These are phyloP conservation scores for Leucophora obtusa DNA, from an alignment of 2,888 invertebrate genomes.

Conservation along the genomic window DNA sequence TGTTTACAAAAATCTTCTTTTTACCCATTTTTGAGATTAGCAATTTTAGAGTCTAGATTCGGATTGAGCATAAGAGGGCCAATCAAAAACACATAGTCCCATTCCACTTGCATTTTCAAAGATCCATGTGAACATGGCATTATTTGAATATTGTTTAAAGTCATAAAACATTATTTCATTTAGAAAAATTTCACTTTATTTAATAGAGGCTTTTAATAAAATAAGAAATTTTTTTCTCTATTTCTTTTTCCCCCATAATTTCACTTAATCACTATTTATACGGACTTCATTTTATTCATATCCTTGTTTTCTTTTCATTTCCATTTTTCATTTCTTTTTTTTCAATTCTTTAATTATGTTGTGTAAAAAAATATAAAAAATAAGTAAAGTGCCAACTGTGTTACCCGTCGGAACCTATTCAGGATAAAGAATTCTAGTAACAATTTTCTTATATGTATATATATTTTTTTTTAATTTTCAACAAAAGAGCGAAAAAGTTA, in stretches of 20 bases:
- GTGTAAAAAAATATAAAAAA: conserved; percentile 22
- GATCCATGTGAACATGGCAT: neutral
- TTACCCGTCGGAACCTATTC: conserved; percentile 54
- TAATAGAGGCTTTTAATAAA: conserved; percentile 43
- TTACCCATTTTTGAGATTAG: too few relatives aligned
- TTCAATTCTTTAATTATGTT: conserved; percentile 54
- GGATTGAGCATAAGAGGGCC: too few relatives aligned
- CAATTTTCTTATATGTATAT: conserved; percentile 16
- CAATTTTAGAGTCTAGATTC: too few relatives aligned
- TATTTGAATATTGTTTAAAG: neutral
- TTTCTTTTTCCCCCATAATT: conserved; percentile 14
- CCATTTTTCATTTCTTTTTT: conserved; percentile 1
- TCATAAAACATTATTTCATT: neutral
- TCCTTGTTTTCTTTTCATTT: conserved; percentile 26
- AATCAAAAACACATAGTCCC: too few relatives aligned
- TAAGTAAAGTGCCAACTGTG: conserved; percentile 52
- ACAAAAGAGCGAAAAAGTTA: conserved; percentile 25
- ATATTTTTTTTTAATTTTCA: conserved; percentile 15
- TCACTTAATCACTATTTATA: conserved; percentile 33
- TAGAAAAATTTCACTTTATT: conserved; percentile 32
- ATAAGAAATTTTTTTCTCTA: conserved; percentile 3
- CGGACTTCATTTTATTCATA: conserved; percentile 36
- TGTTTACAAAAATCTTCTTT: too few relatives aligned
- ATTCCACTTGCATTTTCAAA: too few relatives aligned
- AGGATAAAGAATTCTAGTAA: conserved; percentile 53